Evolutionary conservation across 2,888 invertebrate species (phyloP).

Genomic region (Antheraea assamensis): DNA sequence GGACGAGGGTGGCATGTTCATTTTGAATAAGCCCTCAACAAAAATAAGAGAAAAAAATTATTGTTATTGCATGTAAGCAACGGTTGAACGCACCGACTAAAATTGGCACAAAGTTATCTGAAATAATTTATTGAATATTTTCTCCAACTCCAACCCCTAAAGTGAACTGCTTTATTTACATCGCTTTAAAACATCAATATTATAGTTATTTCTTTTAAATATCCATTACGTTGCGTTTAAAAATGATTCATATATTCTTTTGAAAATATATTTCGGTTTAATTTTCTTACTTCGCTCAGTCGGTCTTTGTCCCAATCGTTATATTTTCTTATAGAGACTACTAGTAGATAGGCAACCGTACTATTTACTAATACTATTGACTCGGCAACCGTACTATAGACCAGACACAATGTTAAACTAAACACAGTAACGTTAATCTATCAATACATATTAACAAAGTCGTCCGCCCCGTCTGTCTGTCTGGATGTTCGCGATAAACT

Average conservation of each 20-base stretch:
- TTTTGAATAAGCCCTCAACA: too few species aligned
- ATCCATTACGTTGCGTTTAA: neutral
- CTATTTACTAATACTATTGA: too few species aligned
- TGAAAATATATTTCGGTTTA: neutral
- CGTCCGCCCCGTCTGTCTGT: too few species aligned
- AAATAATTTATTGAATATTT: slow-evolving; percentile 15
- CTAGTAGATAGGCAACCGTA: too few species aligned
- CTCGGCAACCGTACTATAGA: too few species aligned
- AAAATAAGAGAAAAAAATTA: too few species aligned
- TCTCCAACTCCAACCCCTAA: slow-evolving; percentile 3
- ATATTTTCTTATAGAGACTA: too few species aligned
- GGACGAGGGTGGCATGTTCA: too few species aligned
- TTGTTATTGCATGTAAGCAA: neutral
- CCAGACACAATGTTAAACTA: too few species aligned
- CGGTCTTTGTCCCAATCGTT: neutral
- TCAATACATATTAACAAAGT: too few species aligned
- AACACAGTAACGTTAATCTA: too few species aligned
- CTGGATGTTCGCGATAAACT: too few species aligned
- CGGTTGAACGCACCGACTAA: slow-evolving; percentile 12
- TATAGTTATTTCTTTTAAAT: neutral
- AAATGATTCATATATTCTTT: neutral
- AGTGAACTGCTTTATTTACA: neutral
- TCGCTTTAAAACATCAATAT: neutral
- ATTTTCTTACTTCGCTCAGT: neutral
- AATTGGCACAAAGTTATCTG: slow-evolving; percentile 3